A percentile compares a stretch with the other conserved stretches of the same genome.
Conservation (phyloP, 2,888 invertebrate genomes). For the Hylaea fasciaria region DNA sequence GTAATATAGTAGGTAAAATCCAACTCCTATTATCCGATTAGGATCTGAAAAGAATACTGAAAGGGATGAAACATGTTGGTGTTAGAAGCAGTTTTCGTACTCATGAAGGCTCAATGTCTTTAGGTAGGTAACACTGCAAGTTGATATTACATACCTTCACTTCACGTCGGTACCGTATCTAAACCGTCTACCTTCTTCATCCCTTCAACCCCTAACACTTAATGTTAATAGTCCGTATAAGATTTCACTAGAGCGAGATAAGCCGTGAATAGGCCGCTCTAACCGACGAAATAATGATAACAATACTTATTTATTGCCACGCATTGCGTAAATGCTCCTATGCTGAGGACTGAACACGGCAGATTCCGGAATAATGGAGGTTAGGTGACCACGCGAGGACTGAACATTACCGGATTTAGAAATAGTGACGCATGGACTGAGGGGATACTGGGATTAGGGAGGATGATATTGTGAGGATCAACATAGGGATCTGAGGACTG, state of each 20-base stretch:
- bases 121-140: not conserved
- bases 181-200: not conserved
- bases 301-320: slow-evolving; percentile 51
- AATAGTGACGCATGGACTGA: no score
- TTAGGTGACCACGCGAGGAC: no score
- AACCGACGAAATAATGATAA: slow-evolving; percentile 50
- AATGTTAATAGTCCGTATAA: slow-evolving; percentile 47
- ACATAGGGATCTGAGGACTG: no score
- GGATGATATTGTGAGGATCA: no score
- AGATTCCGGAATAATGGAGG: not conserved
- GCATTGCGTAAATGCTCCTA: slow-evolving; percentile 33
- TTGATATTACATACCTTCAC: not conserved
- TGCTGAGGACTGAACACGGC: slow-evolving; percentile 19
- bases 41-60: no score
- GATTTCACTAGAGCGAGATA: slow-evolving; percentile 53
- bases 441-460: no score
- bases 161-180: slow-evolving; percentile 6
- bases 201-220: slow-evolving; percentile 25
- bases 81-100: no score
- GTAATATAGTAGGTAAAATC: no score
- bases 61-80: no score
- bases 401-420: no score
- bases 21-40: no score
- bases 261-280: slow-evolving; percentile 47
- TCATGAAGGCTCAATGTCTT: no score